phyloP scores from a whole-genome alignment of 2,888 invertebrate species.

The Habroteleia sp. region DNA sequence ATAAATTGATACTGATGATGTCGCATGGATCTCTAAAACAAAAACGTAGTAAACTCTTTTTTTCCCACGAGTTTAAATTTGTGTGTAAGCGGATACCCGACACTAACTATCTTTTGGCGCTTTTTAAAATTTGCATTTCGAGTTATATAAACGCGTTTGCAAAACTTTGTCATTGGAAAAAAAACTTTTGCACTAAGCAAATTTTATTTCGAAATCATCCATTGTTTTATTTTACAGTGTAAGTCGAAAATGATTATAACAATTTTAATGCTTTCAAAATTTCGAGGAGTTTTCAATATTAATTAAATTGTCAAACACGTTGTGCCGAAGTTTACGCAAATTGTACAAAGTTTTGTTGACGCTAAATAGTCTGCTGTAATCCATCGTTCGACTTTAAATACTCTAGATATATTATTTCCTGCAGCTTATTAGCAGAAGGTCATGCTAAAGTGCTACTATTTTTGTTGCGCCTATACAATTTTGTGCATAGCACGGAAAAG shows the following conservation, averaged over 20 bases:
- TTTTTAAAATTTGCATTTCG: slow-evolving; percentile 15
- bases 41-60: slow-evolving; percentile 23
- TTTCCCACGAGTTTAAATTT: background rate
- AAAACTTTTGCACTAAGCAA: no score
- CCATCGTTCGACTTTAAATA: slow-evolving; percentile 68
- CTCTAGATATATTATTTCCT: slow-evolving; percentile 65
- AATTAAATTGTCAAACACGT: no score
- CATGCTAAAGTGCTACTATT: slow-evolving; percentile 70
- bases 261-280: no score
- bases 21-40: background rate
- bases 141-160: slow-evolving; percentile 4
- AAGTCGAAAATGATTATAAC: no score
- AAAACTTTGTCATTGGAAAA: slow-evolving; percentile 2
- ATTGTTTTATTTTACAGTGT: no score
- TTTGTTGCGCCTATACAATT: slow-evolving; percentile 69
- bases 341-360: background rate
- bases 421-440: slow-evolving; percentile 72
- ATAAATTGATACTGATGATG: slow-evolving; percentile 42
- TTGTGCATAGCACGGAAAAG: slow-evolving; percentile 60
- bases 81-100: slow-evolving; percentile 4
- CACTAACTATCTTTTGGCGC: background rate
- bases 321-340: no score
- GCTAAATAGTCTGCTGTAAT: background rate
- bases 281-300: no score
- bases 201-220: no score